These are phyloP conservation scores for Chunga burmeisteri DNA, from an alignment of 2,113 vertebrate species.

Conservation along the genomic window DNA sequence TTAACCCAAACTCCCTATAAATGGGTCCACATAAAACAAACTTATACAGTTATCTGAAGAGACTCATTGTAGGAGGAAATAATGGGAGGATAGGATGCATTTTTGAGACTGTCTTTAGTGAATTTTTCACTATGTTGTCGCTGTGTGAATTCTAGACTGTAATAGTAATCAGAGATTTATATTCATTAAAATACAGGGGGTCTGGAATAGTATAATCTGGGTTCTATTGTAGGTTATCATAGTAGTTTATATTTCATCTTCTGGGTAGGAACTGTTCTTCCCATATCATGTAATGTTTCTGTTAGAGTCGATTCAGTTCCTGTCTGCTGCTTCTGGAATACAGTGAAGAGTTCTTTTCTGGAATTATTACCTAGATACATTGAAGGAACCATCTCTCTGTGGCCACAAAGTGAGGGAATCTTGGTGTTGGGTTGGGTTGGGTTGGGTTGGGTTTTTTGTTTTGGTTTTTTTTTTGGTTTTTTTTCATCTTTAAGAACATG, in stretches of 20 bases:
- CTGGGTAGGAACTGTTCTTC: neutral
- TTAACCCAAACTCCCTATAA: neutral
- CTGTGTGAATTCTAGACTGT: neutral
- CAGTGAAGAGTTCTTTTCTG: slow-evolving; percentile 15
- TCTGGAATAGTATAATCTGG: neutral
- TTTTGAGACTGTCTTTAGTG: neutral
- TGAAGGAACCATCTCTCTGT: neutral
- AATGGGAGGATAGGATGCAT: neutral
- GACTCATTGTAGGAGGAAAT: neutral
- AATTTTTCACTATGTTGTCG: neutral
- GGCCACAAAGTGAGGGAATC: neutral
- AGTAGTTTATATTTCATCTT: neutral
- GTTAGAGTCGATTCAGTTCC: neutral
- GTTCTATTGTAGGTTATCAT: neutral
- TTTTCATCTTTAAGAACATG: neutral
- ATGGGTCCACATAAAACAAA: neutral
- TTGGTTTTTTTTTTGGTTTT: too few species aligned
- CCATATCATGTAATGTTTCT: neutral
- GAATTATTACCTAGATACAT: neutral
- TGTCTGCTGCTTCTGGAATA: slow-evolving; percentile 45
- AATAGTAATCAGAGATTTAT: neutral
- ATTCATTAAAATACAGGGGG: neutral
- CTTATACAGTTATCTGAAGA: neutral
- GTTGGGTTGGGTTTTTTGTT: too few species aligned
- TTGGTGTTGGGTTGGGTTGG: neutral